These are phyloP conservation scores for Aurelia coerulea DNA, from an alignment of 30 jellyfish, hydroid and myxozoan species.

Conservation along the genomic window DNA sequence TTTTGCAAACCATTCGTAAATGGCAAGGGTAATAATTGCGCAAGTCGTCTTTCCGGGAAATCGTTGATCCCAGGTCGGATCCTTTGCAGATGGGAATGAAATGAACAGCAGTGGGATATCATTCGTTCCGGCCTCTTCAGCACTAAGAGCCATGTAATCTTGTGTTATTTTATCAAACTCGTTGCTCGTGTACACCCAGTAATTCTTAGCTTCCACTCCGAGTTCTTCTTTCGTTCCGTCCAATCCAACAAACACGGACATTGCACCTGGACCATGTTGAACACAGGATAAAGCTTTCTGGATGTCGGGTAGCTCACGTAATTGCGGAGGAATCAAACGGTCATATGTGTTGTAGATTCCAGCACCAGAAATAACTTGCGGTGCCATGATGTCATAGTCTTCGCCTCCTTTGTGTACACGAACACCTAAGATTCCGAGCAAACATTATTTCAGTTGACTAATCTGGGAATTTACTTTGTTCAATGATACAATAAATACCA, in stretches of 20 bases:
- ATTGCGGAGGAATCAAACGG: conserved; percentile 55
- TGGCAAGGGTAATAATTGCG: conserved; percentile 87
- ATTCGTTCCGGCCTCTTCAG: conserved; percentile 69
- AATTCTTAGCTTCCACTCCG: conserved; percentile 72
- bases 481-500: not conserved
- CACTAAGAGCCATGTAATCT: conserved; percentile 58
- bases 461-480: not conserved
- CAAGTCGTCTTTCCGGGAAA: conserved; percentile 94
- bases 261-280: conserved; percentile 83
- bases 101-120: conserved; percentile 92
- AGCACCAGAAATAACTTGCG: conserved; percentile 84
- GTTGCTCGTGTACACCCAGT: conserved; percentile 83
- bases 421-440: conserved; percentile 55
- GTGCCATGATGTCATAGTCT: conserved; percentile 79
- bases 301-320: conserved; percentile 35
- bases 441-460: too few species aligned
- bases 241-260: conserved; percentile 82
- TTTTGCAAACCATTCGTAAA: conserved; percentile 87
- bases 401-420: conserved; percentile 82
- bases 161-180: conserved; percentile 62
- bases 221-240: conserved; percentile 91
- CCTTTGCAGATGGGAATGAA: conserved; percentile 96
- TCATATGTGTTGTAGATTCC: conserved; percentile 84
- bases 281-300: conserved; percentile 55
- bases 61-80: conserved; percentile 93